These are phyloP conservation scores for Arenaria interpres DNA, from an alignment of 2,113 vertebrate species.

Conservation along the genomic window DNA sequence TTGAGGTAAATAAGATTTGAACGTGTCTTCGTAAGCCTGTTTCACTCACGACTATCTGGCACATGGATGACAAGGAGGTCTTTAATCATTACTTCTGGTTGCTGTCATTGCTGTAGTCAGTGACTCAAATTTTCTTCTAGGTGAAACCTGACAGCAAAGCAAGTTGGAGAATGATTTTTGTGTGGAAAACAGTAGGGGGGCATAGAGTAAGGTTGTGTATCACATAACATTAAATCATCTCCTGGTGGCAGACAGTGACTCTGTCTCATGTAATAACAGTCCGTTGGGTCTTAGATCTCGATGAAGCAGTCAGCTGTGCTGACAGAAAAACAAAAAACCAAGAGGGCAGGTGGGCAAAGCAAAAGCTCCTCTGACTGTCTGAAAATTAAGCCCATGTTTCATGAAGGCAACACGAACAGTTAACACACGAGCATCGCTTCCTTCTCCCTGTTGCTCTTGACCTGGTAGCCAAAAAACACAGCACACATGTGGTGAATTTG, in stretches of 20 bases:
- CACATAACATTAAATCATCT: conserved; percentile 69
- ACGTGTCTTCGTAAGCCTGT: background rate
- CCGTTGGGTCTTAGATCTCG: conserved; percentile 35
- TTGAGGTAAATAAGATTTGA: background rate
- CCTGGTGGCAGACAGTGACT: conserved; percentile 65
- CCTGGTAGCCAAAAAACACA: conserved; percentile 65
- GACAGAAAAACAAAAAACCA: conserved; percentile 25
- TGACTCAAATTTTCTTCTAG: conserved; percentile 46
- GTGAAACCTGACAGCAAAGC: conserved; percentile 52
- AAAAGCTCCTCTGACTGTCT: background rate
- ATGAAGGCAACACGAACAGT: background rate
- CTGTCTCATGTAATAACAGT: conserved; percentile 61
- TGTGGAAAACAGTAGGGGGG: conserved; percentile 49
- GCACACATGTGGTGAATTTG: conserved; percentile 47
- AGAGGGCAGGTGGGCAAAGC: conserved; percentile 27
- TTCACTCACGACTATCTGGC: background rate
- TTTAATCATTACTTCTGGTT: conserved; percentile 58
- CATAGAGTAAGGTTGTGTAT: conserved; percentile 55
- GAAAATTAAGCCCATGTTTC: conserved; percentile 25
- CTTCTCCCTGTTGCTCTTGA: conserved; percentile 46
- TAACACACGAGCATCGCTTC: background rate
- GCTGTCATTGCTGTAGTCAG: conserved; percentile 36
- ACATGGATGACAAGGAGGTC: background rate
- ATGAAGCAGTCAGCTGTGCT: conserved; percentile 44
- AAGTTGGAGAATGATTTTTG: conserved; percentile 51